Conservation (phyloP, 2,797 vertebrate species). For the Premnoplex brunnescens region DNA sequence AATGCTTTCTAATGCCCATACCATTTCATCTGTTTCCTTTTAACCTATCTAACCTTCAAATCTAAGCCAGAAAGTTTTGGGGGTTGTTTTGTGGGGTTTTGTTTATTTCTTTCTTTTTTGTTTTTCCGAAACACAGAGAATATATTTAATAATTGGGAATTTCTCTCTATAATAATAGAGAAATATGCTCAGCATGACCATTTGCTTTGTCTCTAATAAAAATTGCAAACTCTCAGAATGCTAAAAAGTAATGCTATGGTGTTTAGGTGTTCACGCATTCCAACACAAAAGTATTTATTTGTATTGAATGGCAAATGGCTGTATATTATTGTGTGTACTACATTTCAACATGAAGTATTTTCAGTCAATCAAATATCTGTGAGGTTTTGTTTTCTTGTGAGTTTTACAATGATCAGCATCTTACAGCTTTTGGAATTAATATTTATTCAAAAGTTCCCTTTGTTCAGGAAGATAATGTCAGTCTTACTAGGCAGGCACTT, state of each 20-base stretch:
- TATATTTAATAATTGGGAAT: neutral
- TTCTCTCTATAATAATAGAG: neutral
- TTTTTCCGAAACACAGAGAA: neutral
- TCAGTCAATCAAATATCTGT: neutral
- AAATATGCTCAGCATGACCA: neutral
- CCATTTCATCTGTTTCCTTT: neutral
- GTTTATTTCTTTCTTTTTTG: neutral
- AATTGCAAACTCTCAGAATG: neutral
- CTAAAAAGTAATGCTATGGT: neutral
- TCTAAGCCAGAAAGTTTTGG: neutral
- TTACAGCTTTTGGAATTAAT: neutral
- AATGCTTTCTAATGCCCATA: neutral
- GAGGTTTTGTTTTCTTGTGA: neutral
- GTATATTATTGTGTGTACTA: neutral
- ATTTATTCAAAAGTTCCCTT: neutral
- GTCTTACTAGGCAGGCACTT: neutral
- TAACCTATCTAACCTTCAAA: neutral
- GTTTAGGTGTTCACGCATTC: neutral
- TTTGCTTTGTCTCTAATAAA: neutral
- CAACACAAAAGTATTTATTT: neutral
- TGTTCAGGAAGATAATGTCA: neutral
- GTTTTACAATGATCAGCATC: neutral
- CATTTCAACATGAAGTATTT: neutral
- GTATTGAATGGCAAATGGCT: neutral
- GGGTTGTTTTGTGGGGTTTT: rapidly evolving